These are phyloP conservation scores for Aphelenchoides avenae DNA, from an alignment of 1,140 invertebrate species.

Conservation along the genomic window DNA sequence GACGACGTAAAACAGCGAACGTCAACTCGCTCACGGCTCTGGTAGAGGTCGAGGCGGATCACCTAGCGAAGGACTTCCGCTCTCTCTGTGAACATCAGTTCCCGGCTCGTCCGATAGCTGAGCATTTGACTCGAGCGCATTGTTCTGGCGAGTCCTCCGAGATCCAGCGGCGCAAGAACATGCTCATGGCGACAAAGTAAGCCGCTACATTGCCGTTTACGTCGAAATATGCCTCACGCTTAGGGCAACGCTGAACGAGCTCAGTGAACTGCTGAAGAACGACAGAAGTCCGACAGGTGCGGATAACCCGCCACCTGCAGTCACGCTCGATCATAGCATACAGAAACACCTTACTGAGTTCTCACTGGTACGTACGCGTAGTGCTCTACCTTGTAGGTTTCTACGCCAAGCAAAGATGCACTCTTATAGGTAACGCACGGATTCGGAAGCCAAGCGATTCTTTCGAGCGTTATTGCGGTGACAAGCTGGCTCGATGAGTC, in stretches of 20 bases:
- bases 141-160: conserved; percentile 4
- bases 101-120: conserved; percentile 71
- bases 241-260: conserved; percentile 66
- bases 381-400: not conserved
- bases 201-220: not conserved
- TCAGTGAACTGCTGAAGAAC: conserved; percentile 93
- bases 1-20: conserved; percentile 95
- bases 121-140: conserved; percentile 20
- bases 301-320: conserved; percentile 84
- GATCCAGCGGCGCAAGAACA: conserved; percentile 22
- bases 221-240: not conserved
- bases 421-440: conserved; percentile 27
- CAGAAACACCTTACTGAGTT: conserved; percentile 95
- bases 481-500: conserved; percentile 30
- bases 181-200: conserved; percentile 16
- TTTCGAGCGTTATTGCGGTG: conserved; percentile 60
- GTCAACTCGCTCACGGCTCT: conserved; percentile 93
- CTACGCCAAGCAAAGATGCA: not conserved
- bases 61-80: conserved; percentile 91
- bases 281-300: conserved; percentile 86
- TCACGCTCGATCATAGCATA: conserved; percentile 84
- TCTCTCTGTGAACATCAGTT: conserved; percentile 99
- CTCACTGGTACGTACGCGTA: conserved; percentile 67
- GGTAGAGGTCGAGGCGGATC: conserved; percentile 98
- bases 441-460: conserved; percentile 26